Evolutionary conservation across 1,140 invertebrate genomes (phyloP).

Genomic region (Brachionus paranguensis): DNA sequence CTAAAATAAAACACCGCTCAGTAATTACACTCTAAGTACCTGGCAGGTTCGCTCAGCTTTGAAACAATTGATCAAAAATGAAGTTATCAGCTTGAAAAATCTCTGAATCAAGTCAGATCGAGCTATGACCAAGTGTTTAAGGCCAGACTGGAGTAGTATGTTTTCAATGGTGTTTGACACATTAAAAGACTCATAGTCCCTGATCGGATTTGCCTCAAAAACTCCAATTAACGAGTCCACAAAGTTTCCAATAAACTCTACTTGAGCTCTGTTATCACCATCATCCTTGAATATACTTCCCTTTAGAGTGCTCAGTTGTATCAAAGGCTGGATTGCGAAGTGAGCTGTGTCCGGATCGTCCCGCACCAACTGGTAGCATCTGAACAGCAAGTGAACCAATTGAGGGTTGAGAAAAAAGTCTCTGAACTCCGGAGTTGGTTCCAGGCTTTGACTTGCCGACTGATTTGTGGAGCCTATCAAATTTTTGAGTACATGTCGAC

Average conservation of each 20-base stretch:
- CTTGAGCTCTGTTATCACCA: neutral
- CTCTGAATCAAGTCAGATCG: neutral
- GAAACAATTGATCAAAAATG: constrained; percentile 33
- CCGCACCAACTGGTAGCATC: constrained; percentile 22
- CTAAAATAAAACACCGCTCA: neutral
- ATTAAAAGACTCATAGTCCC: constrained; percentile 15
- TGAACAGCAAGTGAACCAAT: constrained; percentile 23
- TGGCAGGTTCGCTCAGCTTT: constrained; percentile 15
- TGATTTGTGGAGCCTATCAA: neutral
- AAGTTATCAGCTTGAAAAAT: neutral
- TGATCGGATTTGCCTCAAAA: neutral
- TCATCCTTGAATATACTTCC: constrained; percentile 11
- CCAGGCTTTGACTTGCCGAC: neutral
- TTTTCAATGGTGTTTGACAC: constrained; percentile 21
- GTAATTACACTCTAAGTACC: neutral
- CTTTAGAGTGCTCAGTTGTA: constrained; percentile 22
- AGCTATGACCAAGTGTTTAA: neutral
- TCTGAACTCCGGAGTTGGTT: constrained; percentile 29
- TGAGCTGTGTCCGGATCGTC: constrained; percentile 20
- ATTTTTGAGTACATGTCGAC: constrained; percentile 24
- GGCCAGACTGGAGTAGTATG: neutral
- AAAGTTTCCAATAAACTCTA: neutral
- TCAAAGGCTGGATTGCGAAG: neutral
- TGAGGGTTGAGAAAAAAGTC: constrained; percentile 33
- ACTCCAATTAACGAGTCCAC: neutral